Base-by-base conservation (phyloP, 2,113 vertebrate species). In the Plecotus auritus region DNA sequence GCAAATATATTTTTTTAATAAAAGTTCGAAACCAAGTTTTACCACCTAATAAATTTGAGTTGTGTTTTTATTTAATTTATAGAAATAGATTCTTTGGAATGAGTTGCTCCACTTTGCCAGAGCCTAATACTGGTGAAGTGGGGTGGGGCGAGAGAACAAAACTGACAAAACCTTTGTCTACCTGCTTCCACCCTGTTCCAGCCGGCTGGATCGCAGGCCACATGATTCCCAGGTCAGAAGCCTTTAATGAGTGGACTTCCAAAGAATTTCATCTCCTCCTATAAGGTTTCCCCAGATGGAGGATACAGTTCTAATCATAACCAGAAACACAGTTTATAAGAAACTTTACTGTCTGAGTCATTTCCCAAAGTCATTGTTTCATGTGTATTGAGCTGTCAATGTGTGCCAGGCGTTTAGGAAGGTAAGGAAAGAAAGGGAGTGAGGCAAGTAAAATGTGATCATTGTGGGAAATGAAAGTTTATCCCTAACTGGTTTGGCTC, bases 1-100 rank as follows among this genome's bases (percentile, higher is more conserved):
- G 98, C 98, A 98, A 98, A 98, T 98, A 98, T 99, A 99, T 99
- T 98, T 99, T 99, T 98, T 97, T 98, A 99, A 99, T 98, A 99
- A 99, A 99, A 98, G 84, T 98, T 98, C 97, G 98, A 98, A 98
- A 98, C 97, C 96, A 97, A 98, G 96, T 98, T 98, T 98, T 98
- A 98, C 97, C 97, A 98, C 98, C 98, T 98, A 98, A 90, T 97
- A 98, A 97, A 80, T 92, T 97, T 97, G 88, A 66, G 37, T 72
- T 81, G 97, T 73, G 94, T 95, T 91, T 97, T 97, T 95, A 95
- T 96, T 96, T 95, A 64, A 88, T 85, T 90, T 95, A 13, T 88
- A 95, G 28, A 93, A 92, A 32, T 67, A 64, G 82, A 45, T 73
- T 88, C 37, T 92, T 88, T 47, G 22, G 20, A 84, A 45, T 95